Percentiles rank a stretch among this genome's conserved stretches.
phyloP scores from a whole-genome alignment of 64 coral and sea anemone genomes.

The Dendrophyllia cribrosa region DNA sequence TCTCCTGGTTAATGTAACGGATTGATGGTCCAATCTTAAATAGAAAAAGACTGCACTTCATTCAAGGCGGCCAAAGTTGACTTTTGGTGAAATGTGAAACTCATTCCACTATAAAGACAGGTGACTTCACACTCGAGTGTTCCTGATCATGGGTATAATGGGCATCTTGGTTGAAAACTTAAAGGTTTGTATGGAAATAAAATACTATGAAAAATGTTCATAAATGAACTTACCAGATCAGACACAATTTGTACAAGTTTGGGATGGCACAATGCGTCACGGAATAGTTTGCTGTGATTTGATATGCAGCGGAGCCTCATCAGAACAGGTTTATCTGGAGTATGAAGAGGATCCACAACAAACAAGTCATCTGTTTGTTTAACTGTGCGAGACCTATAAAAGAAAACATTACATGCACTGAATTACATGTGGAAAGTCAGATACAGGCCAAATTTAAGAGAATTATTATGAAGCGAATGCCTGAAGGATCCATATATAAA shows the following conservation, averaged over 20 bases:
- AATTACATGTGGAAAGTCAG: not conserved
- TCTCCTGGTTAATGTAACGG: conserved; percentile 25
- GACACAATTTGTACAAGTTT: not conserved
- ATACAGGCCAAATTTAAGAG: not conserved
- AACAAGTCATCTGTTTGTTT: not conserved
- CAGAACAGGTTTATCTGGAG: not conserved
- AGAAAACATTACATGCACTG: not conserved
- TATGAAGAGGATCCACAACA: not conserved
- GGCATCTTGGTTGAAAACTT: no score
- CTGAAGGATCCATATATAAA: no score
- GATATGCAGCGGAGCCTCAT: conserved; percentile 8
- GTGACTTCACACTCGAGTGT: conserved; percentile 52
- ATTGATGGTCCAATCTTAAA: conserved; percentile 37
- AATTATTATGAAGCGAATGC: no score
- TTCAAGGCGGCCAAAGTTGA: not conserved
- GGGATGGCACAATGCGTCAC: not conserved
- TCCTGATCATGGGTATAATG: no score
- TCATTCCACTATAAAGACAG: not conserved
- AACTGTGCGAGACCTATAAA: not conserved
- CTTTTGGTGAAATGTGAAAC: no score
- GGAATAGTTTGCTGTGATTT: conserved; percentile 16
- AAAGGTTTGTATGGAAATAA: no score
- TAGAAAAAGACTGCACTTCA: not conserved
- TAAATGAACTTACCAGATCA: not conserved
- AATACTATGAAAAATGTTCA: no score